Base-by-base conservation (phyloP, 1,140 invertebrate genomes). In the Manduca sexta region DNA sequence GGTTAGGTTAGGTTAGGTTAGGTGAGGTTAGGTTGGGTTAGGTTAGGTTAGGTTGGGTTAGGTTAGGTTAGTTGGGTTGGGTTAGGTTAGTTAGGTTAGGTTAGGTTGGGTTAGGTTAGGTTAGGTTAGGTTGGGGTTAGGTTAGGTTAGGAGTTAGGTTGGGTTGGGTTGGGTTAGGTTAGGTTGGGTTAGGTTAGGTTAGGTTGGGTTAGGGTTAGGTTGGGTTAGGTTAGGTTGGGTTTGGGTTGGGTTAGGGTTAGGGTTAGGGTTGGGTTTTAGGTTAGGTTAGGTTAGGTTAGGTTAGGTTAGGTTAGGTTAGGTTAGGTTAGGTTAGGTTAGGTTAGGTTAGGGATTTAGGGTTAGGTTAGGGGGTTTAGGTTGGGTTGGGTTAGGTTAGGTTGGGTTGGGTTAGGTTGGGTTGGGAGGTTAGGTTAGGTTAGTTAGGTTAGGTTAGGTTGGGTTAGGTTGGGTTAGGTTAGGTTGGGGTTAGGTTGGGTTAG, bases 191-290 rank as follows among this genome's bases (percentile, higher is more conserved):
- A 43, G 59, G 50, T 54, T 46, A 45, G 50, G 49, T 54, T 57
- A 49, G 51, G 49, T 50, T 52, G 38, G 49, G 42, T 45, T 38
- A 46, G 47, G 47, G 63, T 60, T 72, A 60, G 64, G 67, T 70
- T 70, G 64, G 60, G 64, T 70, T 68, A 53, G 61, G 57, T 63
- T 63, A 58, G 64, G 64, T 68, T 56, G 57, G 58, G 67, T 69
- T 70, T 58, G 60, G 64, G 66, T 64, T 64, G 46, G 60, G 62
- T 63, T 65, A 50, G 49, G 63, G 63, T 64, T 64, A 52, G 54
- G 60, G 52, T 37, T 8, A 12, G 12, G 64, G 64, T 67, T 64
- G 59, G 60, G 67, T 64, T 66, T 67, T 59, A 59, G 61, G 63
- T 64, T 52, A 52, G 66, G 61, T 68, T 65, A 53, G 61, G 57